Percentiles rank a stretch among this genome's conserved stretches.
phyloP scores from a whole-genome alignment of 2,888 invertebrate genomes.

The Tetragonisca angustula region DNA sequence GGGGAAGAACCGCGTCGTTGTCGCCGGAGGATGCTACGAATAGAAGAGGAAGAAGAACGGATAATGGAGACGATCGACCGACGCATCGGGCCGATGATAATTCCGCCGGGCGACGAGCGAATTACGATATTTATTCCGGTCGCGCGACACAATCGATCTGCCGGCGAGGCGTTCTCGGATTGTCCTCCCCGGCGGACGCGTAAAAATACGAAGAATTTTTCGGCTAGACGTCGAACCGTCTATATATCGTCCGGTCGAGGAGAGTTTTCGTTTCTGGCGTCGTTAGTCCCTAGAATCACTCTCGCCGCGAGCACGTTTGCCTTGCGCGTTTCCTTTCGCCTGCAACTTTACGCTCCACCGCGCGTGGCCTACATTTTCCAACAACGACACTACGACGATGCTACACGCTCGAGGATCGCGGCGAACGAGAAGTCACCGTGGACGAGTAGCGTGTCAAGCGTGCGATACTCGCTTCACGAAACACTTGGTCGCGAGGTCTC shows the following conservation, averaged over 20 bases:
- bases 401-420: not conserved
- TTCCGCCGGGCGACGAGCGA: conserved; percentile 16
- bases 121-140: conserved; percentile 44
- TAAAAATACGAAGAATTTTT: conserved; percentile 44
- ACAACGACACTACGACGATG: conserved; percentile 29
- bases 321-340: not conserved
- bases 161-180: conserved; percentile 26
- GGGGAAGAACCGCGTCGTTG: not conserved
- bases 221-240: conserved; percentile 24
- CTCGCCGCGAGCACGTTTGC: too few species aligned
- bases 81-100: not conserved
- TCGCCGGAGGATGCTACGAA: too few species aligned
- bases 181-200: conserved; percentile 13
- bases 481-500: not conserved
- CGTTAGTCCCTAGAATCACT: not conserved
- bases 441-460: conserved; percentile 9
- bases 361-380: conserved; percentile 45
- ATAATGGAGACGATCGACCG: not conserved
- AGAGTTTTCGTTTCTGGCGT: conserved; percentile 12
- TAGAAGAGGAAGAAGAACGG: not conserved
- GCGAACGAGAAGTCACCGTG: conserved; percentile 18
- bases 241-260: not conserved
- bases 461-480: not conserved
- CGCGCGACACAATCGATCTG: conserved; percentile 33
- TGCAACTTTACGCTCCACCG: conserved; percentile 35